These are phyloP conservation scores for Melanostigma gelatinosum DNA, from an alignment of 2,113 vertebrate species.

Conservation along the genomic window DNA sequence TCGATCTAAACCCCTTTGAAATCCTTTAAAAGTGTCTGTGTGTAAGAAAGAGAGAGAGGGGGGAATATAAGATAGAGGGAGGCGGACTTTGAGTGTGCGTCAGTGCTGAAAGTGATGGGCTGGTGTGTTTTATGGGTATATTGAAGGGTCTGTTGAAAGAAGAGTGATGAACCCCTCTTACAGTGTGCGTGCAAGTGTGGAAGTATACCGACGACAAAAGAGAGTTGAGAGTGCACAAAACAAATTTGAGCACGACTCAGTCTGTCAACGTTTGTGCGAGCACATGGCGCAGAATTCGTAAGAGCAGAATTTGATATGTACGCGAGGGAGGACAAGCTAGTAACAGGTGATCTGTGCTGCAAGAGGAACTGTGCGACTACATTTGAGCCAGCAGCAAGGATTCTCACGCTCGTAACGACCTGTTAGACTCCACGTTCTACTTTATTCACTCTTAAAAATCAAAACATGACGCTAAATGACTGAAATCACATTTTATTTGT, in stretches of 20 bases:
- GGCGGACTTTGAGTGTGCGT: conserved; percentile 2
- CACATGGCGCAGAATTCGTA: background rate
- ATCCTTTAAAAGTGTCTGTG: conserved; percentile 42
- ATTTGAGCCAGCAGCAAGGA: background rate
- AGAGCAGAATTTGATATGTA: background rate
- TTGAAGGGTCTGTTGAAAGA: conserved; percentile 71
- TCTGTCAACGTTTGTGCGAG: background rate
- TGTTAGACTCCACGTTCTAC: background rate
- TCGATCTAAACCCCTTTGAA: conserved; percentile 57
- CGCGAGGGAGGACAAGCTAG: too few relatives aligned
- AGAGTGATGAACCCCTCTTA: conserved; percentile 61
- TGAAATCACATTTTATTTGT: background rate
- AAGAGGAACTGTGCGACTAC: background rate
- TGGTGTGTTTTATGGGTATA: conserved; percentile 71
- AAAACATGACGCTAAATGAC: background rate
- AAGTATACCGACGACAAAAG: background rate
- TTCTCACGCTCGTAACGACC: background rate
- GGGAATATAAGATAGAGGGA: background rate
- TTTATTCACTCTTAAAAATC: background rate
- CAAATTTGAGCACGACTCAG: background rate
- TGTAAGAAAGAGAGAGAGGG: background rate
- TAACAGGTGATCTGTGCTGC: background rate
- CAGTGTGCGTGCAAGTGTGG: conserved; percentile 8
- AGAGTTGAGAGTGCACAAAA: background rate
- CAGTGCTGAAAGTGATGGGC: conserved; percentile 43